These are phyloP conservation scores for Triplophysa yarkandensis DNA, from an alignment of 2,797 vertebrate species.

Conservation along the genomic window DNA sequence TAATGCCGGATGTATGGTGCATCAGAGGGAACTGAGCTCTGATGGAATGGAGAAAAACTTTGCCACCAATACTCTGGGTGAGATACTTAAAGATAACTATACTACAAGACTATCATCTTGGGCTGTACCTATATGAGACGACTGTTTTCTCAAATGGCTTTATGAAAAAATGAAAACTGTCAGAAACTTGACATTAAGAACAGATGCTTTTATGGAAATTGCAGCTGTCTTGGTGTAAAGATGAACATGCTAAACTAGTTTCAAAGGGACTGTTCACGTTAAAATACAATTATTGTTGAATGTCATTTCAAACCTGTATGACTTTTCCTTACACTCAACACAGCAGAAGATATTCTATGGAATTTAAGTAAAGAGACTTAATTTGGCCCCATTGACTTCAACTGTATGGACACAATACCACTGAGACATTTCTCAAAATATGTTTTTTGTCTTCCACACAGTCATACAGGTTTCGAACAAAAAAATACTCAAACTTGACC, in stretches of 20 bases:
- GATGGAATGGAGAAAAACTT: conserved; percentile 78
- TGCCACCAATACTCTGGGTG: conserved; percentile 78
- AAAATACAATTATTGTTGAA: background rate
- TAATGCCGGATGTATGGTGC: conserved; percentile 77
- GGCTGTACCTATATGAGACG: background rate
- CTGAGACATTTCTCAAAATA: no score
- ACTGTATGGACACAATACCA: background rate
- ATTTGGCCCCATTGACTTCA: no score
- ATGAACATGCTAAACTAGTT: no score
- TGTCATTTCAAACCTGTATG: no score
- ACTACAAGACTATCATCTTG: background rate
- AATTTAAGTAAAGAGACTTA: no score
- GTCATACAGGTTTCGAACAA: background rate
- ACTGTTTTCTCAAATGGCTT: background rate
- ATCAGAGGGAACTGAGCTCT: conserved; percentile 69
- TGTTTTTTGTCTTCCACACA: no score
- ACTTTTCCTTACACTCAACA: background rate
- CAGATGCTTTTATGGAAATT: background rate
- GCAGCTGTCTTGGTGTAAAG: background rate
- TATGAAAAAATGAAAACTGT: background rate
- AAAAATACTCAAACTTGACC: no score
- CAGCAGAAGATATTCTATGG: no score
- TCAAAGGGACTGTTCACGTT: no score
- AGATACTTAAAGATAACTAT: conserved; percentile 21
- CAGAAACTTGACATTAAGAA: background rate